Evolutionary conservation across 2,888 invertebrate genomes (phyloP), one percentile per base, ranked within the genome.

Genomic region (Archips crataeganus): DNA sequence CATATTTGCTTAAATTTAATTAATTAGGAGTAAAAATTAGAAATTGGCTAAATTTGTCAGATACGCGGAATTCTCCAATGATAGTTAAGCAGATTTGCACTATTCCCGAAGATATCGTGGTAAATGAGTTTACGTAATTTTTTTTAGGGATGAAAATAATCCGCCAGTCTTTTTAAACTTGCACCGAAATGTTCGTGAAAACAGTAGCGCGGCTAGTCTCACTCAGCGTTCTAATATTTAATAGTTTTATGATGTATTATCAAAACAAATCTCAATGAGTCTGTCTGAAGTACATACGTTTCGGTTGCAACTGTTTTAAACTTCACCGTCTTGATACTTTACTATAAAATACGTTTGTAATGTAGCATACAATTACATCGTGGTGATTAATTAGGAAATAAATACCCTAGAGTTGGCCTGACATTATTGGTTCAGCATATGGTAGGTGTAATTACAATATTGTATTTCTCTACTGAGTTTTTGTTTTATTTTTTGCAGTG

Each of bases 201-300:
- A 90, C 90, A 88, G 92, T 89, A 87, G 87, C 85, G 81, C 88
- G 90, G 94, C 83, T 92, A 94, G 90, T 94, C 94, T 95, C 95
- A 94, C 94, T 95, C 95, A 92, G 89, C 95, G 93, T 89, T 90
- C 89, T 87, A 92, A 95, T 95, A 94, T 95, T 94, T 94, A 95
- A 95, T 94, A 94, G 94, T 94, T 94, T 94, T 94, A 94, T 95
- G 95, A 95, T 94, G 93, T 94, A 95, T 94, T 95, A 94, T 94
- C 94, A 95, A 94, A 95, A 94, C 95, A 94, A 93, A 93, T 93
- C 93, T 88, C 84, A 86, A 85, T 84, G 87, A 92, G 91, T 92
- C 90, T 90, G 89, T 92, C 89, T 89, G 90, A 90, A 90, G 81
- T 79, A 85, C 85, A 89, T 92, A 89, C 90, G 87, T 91, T 92